phyloP scores from a whole-genome alignment of 1,140 invertebrate species.

The Zaprionus capensis region DNA sequence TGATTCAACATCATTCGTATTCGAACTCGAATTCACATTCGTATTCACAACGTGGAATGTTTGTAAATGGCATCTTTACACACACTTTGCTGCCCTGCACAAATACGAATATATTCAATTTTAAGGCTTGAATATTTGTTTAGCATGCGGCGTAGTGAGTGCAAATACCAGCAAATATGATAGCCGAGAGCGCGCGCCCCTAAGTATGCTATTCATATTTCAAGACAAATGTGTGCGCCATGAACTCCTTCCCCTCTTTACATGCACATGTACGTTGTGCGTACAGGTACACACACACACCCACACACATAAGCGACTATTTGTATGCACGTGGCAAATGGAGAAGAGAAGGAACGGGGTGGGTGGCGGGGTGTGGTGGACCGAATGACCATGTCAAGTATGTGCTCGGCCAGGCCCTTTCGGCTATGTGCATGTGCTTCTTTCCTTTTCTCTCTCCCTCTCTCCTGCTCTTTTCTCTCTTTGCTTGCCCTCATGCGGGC shows the following conservation, averaged over 20 bases:
- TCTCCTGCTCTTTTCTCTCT: not conserved
- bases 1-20: not conserved
- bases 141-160: constrained; percentile 32
- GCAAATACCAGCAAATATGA: constrained; percentile 74
- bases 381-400: constrained; percentile 72
- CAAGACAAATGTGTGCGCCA: constrained; percentile 7
- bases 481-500: constrained; percentile 29
- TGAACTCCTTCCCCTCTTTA: not conserved
- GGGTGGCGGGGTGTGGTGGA: constrained; percentile 30
- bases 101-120: constrained; percentile 13
- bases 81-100: not conserved
- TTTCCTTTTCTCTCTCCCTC: not conserved
- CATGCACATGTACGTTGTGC: not conserved
- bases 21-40: not conserved
- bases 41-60: not conserved
- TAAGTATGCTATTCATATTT: constrained; percentile 59
- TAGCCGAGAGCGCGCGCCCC: constrained; percentile 52
- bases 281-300: not conserved
- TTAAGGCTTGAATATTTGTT: constrained; percentile 40
- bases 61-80: not conserved
- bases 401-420: constrained; percentile 32
- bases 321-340: constrained; percentile 66
- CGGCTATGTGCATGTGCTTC: constrained; percentile 18
- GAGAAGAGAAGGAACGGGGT: constrained; percentile 1
- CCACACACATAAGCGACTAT: constrained; percentile 14